These are phyloP conservation scores for Cygnus buccinator DNA, from an alignment of 2,113 vertebrate species.

Conservation along the genomic window DNA sequence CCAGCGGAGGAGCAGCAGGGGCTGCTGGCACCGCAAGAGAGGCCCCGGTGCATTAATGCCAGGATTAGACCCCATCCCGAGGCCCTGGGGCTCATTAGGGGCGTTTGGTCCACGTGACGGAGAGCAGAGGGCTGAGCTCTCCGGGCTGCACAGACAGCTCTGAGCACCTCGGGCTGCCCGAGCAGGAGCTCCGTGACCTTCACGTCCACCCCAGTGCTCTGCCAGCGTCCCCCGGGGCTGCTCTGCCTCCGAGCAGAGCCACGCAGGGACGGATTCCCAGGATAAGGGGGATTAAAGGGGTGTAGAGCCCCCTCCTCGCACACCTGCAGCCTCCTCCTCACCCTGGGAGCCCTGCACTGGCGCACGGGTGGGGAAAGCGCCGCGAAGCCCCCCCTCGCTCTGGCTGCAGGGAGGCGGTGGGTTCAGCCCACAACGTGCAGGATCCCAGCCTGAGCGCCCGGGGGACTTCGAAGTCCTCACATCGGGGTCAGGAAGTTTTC, in stretches of 20 bases:
- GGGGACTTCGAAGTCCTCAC: background rate
- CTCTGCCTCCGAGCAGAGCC: background rate
- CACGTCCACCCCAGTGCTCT: background rate
- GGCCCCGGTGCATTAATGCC: background rate
- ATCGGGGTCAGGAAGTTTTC: background rate
- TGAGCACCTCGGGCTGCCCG: accelerated
- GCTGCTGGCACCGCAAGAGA: background rate
- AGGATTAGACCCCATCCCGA: background rate
- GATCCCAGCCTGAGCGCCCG: background rate
- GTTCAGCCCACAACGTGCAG: background rate
- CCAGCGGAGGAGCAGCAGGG: background rate
- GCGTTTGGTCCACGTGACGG: background rate
- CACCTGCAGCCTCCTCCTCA: accelerated
- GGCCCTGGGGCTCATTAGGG: background rate
- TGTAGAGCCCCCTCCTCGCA: background rate
- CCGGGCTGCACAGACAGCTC: background rate
- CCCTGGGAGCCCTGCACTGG: accelerated
- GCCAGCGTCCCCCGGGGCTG: background rate
- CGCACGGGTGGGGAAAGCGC: accelerated
- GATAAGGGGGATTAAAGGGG: background rate
- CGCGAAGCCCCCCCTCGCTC: background rate
- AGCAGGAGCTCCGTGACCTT: background rate
- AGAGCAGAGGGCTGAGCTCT: background rate
- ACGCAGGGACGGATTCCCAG: background rate
- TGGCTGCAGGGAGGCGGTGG: background rate